Evolutionary conservation across 2,888 invertebrate genomes (phyloP).

Genomic region (Synanthedon tipuliformis): DNA sequence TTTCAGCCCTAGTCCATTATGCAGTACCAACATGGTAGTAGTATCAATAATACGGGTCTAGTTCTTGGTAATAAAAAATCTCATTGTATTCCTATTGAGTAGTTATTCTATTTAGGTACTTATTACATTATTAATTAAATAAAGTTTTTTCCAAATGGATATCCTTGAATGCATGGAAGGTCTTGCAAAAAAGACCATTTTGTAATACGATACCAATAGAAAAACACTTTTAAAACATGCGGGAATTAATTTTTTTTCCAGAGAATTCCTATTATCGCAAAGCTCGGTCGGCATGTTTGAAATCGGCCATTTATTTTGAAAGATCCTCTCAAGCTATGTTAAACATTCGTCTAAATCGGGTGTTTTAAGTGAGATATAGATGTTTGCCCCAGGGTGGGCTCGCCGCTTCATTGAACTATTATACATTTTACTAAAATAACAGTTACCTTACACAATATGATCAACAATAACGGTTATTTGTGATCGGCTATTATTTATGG

Average conservation of each 20-base stretch:
- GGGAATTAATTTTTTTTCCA: background rate
- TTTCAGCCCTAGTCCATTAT: too few species aligned
- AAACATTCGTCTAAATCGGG: constrained; percentile 15
- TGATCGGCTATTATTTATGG: too few species aligned
- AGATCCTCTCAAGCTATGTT: constrained; percentile 11
- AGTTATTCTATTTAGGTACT: too few species aligned
- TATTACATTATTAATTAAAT: too few species aligned
- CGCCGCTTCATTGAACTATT: constrained; percentile 3
- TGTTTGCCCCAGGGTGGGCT: constrained; percentile 2
- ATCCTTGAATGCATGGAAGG: too few species aligned
- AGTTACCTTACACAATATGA: background rate
- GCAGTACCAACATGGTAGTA: too few species aligned
- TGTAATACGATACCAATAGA: background rate
- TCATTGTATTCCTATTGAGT: too few species aligned
- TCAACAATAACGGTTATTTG: background rate
- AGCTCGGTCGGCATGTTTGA: constrained; percentile 10
- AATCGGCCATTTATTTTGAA: constrained; percentile 20
- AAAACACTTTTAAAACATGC: constrained; percentile 5
- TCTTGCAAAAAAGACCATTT: too few species aligned
- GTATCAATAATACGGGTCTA: too few species aligned
- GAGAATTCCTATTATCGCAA: constrained; percentile 2
- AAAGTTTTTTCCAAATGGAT: too few species aligned
- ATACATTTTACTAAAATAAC: background rate
- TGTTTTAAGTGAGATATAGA: constrained; percentile 14
- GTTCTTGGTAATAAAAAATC: too few species aligned